phyloP scores from a whole-genome alignment of 2,888 invertebrate genomes.

The Ditylenchus weischeri region DNA sequence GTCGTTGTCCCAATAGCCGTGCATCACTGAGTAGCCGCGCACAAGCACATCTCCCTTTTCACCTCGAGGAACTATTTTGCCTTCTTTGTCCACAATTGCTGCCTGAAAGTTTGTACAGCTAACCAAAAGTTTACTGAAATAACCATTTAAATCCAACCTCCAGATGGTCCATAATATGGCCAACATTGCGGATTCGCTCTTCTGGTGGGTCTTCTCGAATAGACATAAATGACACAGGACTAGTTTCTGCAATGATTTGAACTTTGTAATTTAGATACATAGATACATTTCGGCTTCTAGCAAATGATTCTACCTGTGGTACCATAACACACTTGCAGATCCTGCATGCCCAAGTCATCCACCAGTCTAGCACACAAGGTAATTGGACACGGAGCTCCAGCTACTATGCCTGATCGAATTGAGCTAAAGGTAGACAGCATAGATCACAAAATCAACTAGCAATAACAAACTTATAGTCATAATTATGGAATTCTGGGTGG shows the following conservation, averaged over 20 bases:
- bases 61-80: constrained; percentile 47
- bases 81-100: constrained; percentile 49
- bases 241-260: constrained; percentile 67
- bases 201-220: constrained; percentile 62
- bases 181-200: constrained; percentile 64
- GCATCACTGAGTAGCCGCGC: constrained; percentile 73
- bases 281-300: not conserved
- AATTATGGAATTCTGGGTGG: constrained; percentile 58
- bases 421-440: constrained; percentile 25
- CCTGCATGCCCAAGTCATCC: constrained; percentile 60
- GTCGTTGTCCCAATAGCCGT: constrained; percentile 77
- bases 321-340: constrained; percentile 42
- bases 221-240: constrained; percentile 66
- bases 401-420: constrained; percentile 67
- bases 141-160: constrained; percentile 55
- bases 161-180: constrained; percentile 64
- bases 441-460: too few species aligned
- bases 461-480: constrained; percentile 47
- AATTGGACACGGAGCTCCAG: constrained; percentile 72
- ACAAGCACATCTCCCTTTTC: constrained; percentile 53
- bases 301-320: not conserved
- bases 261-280: too few species aligned
- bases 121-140: not conserved
- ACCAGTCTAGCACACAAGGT: constrained; percentile 60
- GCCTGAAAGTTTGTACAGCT: constrained; percentile 25